Base-by-base conservation (phyloP, 2,888 invertebrate genomes). In the Ceramica pisi region DNA sequence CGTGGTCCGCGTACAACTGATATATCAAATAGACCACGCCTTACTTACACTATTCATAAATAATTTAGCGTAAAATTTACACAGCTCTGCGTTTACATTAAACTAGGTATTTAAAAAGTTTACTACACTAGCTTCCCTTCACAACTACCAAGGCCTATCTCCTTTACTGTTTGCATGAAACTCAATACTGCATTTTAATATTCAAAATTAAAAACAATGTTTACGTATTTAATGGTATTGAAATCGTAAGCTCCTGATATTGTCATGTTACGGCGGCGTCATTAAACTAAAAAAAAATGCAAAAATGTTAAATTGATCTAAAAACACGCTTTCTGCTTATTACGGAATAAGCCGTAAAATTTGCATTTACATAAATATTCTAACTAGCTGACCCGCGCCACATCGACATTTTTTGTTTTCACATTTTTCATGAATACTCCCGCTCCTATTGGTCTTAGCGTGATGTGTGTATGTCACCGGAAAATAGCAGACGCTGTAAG, bases 1-100 rank as follows among this genome's bases (percentile, higher is more conserved):
- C 87, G 88, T 86, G 76, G 84, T 90, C 86, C 87, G 84, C 87
- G 86, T 90, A 87, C 83, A 85, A 82, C 67, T 78, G 78, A 79
- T 85, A 80, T 91, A 92, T 88, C 87, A 90, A 88, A 89, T 90
- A 90, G 88, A 90, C 88, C 87, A 87, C 88, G 88, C 81, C 85
- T 83, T 81, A 87, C 91, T 90, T 92, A 91, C 62, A 87, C 90
- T 94, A 93, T 63, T 86, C 90, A 94, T 95, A 94, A 95, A 95
- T 95, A 95, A 94, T 91, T 94, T 93, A 92, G 92, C 92, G 79
- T 92, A 89, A 80, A 89, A 90, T 92, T 88, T 94, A 94, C 92
- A 94, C 91, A 92, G 92, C 92, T 90, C 86, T 75, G 86, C 88
- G 80, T 81, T 87, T 87, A 87, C 79, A 86, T 80, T 83, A 86